Evolutionary conservation across 2,888 invertebrate species (phyloP).

Genomic region (Drosophila rellima): DNA sequence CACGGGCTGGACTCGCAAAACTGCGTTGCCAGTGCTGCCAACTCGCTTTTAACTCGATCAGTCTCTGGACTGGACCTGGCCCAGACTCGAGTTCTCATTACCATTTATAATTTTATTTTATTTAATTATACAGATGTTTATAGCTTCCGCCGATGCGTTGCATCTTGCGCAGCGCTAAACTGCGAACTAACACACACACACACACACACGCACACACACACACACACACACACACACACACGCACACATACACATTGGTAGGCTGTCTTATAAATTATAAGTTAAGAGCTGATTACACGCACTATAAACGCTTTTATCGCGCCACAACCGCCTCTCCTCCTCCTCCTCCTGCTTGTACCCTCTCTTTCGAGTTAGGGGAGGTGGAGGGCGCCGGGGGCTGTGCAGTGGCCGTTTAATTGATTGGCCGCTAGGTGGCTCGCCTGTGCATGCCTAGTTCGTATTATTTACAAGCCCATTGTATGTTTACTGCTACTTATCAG

Average conservation of each 20-base stretch:
- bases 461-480: slow-evolving; percentile 61
- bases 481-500: slow-evolving; percentile 67
- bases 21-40: slow-evolving; percentile 47
- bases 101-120: slow-evolving; percentile 82
- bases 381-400: slow-evolving; percentile 12
- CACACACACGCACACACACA: slow-evolving; percentile 12
- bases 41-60: slow-evolving; percentile 10
- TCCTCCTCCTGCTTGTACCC: background rate
- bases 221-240: background rate
- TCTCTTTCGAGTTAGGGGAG: background rate
- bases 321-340: slow-evolving; percentile 32
- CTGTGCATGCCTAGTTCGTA: slow-evolving; percentile 46
- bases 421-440: slow-evolving; percentile 60
- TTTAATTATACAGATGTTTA: slow-evolving; percentile 81
- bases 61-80: background rate
- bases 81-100: slow-evolving; percentile 60
- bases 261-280: slow-evolving; percentile 72
- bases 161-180: slow-evolving; percentile 66
- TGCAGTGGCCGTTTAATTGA: slow-evolving; percentile 61
- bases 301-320: slow-evolving; percentile 77
- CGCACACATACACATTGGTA: slow-evolving; percentile 18
- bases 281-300: slow-evolving; percentile 82
- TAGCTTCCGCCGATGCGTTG: slow-evolving; percentile 79
- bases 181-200: slow-evolving; percentile 66
- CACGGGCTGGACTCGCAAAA: slow-evolving; percentile 55